These are phyloP conservation scores for Cyaniris semiargus DNA, from an alignment of 2,888 invertebrate species.

Conservation along the genomic window DNA sequence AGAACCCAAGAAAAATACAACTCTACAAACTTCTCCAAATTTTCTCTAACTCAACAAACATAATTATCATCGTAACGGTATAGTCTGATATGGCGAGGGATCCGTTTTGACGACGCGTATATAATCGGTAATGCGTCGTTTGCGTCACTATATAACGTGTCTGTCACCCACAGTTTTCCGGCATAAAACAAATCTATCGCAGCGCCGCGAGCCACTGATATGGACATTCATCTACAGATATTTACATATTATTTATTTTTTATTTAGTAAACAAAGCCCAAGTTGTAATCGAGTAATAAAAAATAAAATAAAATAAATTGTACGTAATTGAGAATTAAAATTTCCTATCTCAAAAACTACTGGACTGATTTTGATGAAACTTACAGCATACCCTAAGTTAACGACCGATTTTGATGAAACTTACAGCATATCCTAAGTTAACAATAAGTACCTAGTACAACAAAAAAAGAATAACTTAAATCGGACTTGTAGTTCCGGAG, in stretches of 20 bases:
- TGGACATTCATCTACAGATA: neutral
- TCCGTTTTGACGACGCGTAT: conserved; percentile 19
- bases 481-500: too few relatives aligned
- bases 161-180: conserved; percentile 24
- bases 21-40: neutral
- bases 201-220: neutral
- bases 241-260: too few relatives aligned
- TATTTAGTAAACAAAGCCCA: neutral
- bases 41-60: conserved; percentile 11
- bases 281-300: neutral
- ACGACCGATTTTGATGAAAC: too few relatives aligned
- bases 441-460: too few relatives aligned
- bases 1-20: neutral
- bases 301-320: too few relatives aligned
- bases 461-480: too few relatives aligned
- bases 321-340: too few relatives aligned
- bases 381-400: too few relatives aligned
- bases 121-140: conserved; percentile 32
- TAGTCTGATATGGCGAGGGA: conserved; percentile 15
- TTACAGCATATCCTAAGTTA: too few relatives aligned
- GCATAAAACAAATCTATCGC: conserved; percentile 2
- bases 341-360: too few relatives aligned
- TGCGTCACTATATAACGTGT: conserved; percentile 17
- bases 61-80: conserved; percentile 23
- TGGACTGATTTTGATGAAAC: too few relatives aligned